Percentiles rank a stretch among this genome's conserved stretches.
These are phyloP conservation scores for Columba janthina DNA, from an alignment of 2,113 vertebrate species.

Conservation along the genomic window DNA sequence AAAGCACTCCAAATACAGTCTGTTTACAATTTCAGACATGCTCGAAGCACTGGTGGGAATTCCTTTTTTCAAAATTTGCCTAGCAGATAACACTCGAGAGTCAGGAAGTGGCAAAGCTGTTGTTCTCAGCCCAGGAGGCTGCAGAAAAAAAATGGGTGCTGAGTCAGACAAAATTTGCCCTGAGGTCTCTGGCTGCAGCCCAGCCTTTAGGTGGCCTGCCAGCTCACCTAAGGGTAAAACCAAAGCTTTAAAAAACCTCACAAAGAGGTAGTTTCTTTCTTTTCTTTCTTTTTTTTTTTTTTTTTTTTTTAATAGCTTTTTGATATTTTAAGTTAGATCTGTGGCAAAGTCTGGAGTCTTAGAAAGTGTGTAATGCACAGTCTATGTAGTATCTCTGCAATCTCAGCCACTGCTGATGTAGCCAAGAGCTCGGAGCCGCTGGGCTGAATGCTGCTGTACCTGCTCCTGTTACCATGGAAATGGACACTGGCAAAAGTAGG, in stretches of 20 bases:
- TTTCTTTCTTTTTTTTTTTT: background rate
- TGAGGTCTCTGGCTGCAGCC: slow-evolving; percentile 13
- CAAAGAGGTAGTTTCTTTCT: background rate
- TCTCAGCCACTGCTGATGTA: background rate
- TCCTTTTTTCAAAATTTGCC: background rate
- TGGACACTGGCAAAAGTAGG: background rate
- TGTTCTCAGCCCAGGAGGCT: slow-evolving; percentile 17
- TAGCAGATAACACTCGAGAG: slow-evolving; percentile 2
- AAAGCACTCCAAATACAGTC: background rate
- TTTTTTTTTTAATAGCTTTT: background rate
- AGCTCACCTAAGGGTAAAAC: slow-evolving; percentile 28
- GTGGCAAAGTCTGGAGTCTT: background rate
- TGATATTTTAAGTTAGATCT: background rate
- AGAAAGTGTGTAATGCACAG: background rate
- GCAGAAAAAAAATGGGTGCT: slow-evolving; percentile 1
- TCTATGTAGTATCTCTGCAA: background rate
- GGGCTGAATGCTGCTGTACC: background rate
- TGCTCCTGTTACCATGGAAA: slow-evolving; percentile 50
- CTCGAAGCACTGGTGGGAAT: background rate
- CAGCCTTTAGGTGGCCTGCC: slow-evolving; percentile 1
- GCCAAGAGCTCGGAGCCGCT: background rate
- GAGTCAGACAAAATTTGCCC: slow-evolving; percentile 43
- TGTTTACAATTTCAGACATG: background rate
- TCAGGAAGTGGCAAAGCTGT: slow-evolving; percentile 37
- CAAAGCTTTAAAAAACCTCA: background rate